These are phyloP conservation scores for Atethmia centrago DNA, from an alignment of 2,888 invertebrate genomes.

Conservation along the genomic window DNA sequence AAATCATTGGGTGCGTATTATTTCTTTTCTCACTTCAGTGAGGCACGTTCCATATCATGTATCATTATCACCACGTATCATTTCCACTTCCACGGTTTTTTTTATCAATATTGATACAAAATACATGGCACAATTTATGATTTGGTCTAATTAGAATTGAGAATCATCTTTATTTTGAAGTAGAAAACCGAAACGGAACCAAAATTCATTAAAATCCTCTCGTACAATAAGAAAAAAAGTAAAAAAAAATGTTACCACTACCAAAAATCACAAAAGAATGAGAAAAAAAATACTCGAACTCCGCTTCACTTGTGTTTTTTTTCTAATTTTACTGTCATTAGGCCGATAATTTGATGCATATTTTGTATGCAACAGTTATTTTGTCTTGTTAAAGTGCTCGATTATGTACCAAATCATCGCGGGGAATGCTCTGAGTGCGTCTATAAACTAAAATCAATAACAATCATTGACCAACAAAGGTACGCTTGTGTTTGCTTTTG, in stretches of 20 bases:
- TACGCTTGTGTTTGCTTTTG: constrained; percentile 90
- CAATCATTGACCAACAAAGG: constrained; percentile 90
- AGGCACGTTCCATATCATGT: constrained; percentile 26
- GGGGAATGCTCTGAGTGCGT: constrained; percentile 86
- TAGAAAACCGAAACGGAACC: neutral
- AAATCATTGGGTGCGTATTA: neutral
- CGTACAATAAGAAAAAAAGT: constrained; percentile 7
- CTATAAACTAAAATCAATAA: constrained; percentile 90
- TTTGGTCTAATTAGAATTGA: neutral
- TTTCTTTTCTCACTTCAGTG: constrained; percentile 1
- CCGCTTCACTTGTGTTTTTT: constrained; percentile 90
- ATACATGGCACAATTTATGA: neutral
- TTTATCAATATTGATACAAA: neutral
- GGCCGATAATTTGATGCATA: constrained; percentile 89
- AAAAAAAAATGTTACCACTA: constrained; percentile 41
- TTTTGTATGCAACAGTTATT: constrained; percentile 89
- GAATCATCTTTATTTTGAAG: neutral
- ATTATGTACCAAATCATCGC: constrained; percentile 87
- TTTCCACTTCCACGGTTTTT: fast-evolving
- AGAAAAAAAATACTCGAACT: constrained; percentile 86
- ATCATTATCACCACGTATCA: too few species aligned
- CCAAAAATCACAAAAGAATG: constrained; percentile 77
- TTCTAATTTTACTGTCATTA: constrained; percentile 90
- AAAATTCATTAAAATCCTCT: neutral
- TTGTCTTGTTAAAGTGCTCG: constrained; percentile 84